Percentiles rank a stretch among this genome's conserved stretches.
Evolutionary conservation across 2,113 vertebrate species (phyloP).

Genomic region (Paramisgurnus dabryanus): DNA sequence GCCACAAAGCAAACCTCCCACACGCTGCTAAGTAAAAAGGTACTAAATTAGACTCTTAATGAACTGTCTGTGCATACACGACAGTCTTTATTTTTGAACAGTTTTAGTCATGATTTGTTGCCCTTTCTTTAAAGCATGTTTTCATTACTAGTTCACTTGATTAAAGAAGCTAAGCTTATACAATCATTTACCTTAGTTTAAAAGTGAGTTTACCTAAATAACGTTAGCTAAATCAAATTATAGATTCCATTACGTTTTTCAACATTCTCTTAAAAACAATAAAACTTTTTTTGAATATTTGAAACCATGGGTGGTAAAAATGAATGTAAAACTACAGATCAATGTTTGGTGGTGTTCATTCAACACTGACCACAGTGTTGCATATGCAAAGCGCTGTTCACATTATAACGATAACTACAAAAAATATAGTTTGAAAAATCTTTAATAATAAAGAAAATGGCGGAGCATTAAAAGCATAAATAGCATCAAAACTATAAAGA

Average conservation of each 20-base stretch:
- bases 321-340: too few relatives aligned
- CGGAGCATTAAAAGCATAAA: too few relatives aligned
- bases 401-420: too few relatives aligned
- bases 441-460: too few relatives aligned
- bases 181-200: too few relatives aligned
- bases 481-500: too few relatives aligned
- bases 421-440: too few relatives aligned
- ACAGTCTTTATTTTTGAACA: neutral
- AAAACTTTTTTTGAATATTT: neutral
- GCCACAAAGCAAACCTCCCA: slow-evolving; percentile 61
- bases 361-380: too few relatives aligned
- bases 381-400: too few relatives aligned
- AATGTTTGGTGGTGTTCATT: too few relatives aligned
- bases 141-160: neutral
- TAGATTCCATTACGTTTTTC: neutral
- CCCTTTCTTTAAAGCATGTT: neutral
- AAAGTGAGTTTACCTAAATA: neutral
- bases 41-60: slow-evolving; percentile 41
- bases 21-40: slow-evolving; percentile 46
- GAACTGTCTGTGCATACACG: neutral
- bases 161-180: too few relatives aligned
- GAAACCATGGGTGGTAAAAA: too few relatives aligned
- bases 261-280: neutral
- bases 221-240: neutral
- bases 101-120: neutral